A percentile compares a stretch with the other conserved stretches of the same genome.
phyloP scores from a whole-genome alignment of 2,797 vertebrate species.

The Taeniopygia guttata region DNA sequence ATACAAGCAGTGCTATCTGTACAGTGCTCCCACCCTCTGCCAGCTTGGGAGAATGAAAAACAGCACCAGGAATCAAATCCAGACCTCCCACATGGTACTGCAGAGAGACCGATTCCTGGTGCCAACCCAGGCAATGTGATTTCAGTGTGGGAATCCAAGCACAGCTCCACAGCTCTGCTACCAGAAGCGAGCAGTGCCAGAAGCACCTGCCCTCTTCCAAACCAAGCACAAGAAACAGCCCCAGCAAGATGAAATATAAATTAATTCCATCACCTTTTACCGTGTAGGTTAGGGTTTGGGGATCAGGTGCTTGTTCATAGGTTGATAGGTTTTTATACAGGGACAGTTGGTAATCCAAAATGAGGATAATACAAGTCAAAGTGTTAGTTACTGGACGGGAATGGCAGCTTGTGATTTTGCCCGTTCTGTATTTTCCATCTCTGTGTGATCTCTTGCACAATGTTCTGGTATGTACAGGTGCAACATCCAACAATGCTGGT shows the following conservation, averaged over 20 bases:
- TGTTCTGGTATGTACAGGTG: background rate
- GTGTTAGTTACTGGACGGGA: constrained; percentile 10
- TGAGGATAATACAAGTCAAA: constrained; percentile 2
- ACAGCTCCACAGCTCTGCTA: background rate
- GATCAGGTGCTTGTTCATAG: background rate
- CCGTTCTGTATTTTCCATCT: constrained; percentile 26
- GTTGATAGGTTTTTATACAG: background rate
- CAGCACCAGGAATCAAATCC: constrained; percentile 43
- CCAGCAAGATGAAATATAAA: background rate
- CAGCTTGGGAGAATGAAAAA: constrained; percentile 30
- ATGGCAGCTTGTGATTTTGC: background rate
- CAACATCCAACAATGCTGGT: background rate
- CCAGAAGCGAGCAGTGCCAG: accelerated
- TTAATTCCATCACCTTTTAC: background rate
- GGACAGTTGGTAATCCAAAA: background rate
- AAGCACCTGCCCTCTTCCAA: background rate
- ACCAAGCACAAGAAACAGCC: background rate
- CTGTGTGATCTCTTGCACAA: background rate
- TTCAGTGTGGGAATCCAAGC: background rate
- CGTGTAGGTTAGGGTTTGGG: background rate
- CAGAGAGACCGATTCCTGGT: background rate
- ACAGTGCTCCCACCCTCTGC: constrained; percentile 2
- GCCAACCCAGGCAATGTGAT: background rate
- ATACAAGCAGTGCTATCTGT: background rate
- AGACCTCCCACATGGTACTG: constrained; percentile 55